phyloP scores from a whole-genome alignment of 2,797 vertebrate species.

The Sebastes matsubarae region DNA sequence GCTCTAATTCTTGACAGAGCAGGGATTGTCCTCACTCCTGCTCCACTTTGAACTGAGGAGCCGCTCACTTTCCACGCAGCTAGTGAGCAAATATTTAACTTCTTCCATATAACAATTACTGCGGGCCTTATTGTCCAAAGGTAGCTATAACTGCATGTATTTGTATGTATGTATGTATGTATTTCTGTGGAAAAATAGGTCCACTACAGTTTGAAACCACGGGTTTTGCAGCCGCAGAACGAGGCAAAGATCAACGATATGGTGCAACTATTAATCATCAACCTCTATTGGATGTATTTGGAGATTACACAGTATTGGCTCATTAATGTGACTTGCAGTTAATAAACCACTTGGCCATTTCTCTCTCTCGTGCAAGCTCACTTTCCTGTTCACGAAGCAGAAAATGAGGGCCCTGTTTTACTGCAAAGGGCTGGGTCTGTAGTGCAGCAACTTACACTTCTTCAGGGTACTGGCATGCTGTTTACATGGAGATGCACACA shows the following conservation, averaged over 20 bases:
- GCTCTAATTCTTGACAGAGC: constrained; percentile 85
- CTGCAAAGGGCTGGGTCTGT: constrained; percentile 62
- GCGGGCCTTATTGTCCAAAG: constrained; percentile 34
- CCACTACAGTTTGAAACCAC: constrained; percentile 12
- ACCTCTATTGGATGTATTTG: constrained; percentile 64
- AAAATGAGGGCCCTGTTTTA: constrained; percentile 73
- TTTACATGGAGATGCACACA: constrained; percentile 60
- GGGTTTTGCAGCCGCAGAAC: constrained; percentile 34
- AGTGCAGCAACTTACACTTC: constrained; percentile 55
- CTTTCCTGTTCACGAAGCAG: constrained; percentile 73
- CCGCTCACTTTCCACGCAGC: constrained; percentile 66
- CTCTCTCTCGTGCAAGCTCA: constrained; percentile 55
- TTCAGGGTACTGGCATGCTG: constrained; percentile 66
- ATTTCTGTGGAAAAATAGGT: constrained; percentile 2
- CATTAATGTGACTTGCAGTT: constrained; percentile 73
- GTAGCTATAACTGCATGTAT: constrained; percentile 1
- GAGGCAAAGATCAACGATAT: constrained; percentile 65
- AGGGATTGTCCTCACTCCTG: constrained; percentile 73
- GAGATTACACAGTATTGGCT: constrained; percentile 66
- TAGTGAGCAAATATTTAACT: constrained; percentile 52
- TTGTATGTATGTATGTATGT: neutral
- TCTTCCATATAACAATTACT: constrained; percentile 45
- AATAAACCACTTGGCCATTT: constrained; percentile 71
- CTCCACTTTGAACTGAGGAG: constrained; percentile 69
- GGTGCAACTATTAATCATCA: constrained; percentile 61